phyloP scores from a whole-genome alignment of 2,113 vertebrate genomes.

The Macquaria australasica region DNA sequence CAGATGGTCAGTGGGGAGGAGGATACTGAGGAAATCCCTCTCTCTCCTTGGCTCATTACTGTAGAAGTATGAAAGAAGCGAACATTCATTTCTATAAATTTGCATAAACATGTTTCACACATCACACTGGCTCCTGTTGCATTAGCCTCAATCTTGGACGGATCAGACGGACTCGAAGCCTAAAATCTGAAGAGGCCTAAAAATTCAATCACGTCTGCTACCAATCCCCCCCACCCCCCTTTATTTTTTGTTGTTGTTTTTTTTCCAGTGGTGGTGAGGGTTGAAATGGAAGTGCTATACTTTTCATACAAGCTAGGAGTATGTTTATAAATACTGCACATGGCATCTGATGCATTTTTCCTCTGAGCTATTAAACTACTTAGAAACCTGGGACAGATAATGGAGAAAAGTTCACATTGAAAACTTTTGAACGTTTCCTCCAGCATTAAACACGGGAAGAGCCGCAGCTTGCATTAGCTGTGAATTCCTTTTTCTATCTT shows the following conservation, averaged over 20 bases:
- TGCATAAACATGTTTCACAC: conserved; percentile 50
- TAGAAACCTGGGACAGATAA: not conserved
- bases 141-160: conserved; percentile 19
- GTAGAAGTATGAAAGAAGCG: conserved; percentile 8
- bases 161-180: not conserved
- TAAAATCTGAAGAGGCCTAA: conserved; percentile 4
- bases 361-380: conserved; percentile 3
- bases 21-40: conserved; percentile 32
- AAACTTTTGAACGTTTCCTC: conserved; percentile 1
- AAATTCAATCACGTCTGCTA: conserved; percentile 10
- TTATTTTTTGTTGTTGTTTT: too few species aligned
- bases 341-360: not conserved
- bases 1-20: conserved; percentile 37
- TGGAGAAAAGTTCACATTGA: not conserved
- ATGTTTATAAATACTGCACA: not conserved
- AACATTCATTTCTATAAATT: conserved; percentile 61
- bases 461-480: not conserved
- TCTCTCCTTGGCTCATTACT: conserved; percentile 26
- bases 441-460: not conserved
- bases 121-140: conserved; percentile 20
- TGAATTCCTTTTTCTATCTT: not conserved
- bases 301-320: not conserved
- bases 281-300: conserved; percentile 9
- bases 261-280: not conserved
- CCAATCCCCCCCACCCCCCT: too few species aligned